Evolutionary conservation across 2,113 vertebrate species (phyloP), one percentile per base, ranked within the genome.

Genomic region (Suncus etruscus): DNA sequence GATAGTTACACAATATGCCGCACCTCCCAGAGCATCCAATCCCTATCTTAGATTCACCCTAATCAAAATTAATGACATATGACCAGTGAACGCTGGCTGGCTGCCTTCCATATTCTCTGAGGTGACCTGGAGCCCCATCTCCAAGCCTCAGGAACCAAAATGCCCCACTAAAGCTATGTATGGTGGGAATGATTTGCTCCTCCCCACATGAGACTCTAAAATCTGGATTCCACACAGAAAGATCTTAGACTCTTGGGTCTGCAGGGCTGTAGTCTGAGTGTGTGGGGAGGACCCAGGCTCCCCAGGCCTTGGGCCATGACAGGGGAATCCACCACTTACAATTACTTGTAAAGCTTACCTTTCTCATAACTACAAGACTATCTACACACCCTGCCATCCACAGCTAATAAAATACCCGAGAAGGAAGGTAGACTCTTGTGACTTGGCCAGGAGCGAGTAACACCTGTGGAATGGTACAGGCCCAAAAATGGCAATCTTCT

Each of bases 1-100:
- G 22, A n/a, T 1, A 2, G 2, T n/a, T 3, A 27, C 16, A 18
- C 0, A 3, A 8, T 2, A n/a, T 27, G 12, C 27, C 14, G 1
- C 0, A 11, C 20, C 65, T 54, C 31, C 65, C 9, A 0, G 12
- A n/a, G 15, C 2, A 4, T 1, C 39, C 50, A 14, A 0, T 9
- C 29, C 11, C 63, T 39, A 12, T 9, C 8, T 31, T 66, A 3
- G 10, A 25, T 6, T 45, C 25, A 2, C 8, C 18, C 8, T 11
- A 1, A n/a, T 22, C 11, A 24, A 4, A 11, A 47, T 12, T 6
- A 7, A 8, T 11, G 32, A 31, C 11, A 39, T 31, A 66, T 22
- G 27, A 8, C 63, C 9, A 69, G 24, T 11, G 68, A 32, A 16
- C 14, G n/a, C 8, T 70, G 68, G 68, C n/a, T 69, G 5, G 2